Evolutionary conservation across 2,888 invertebrate species (phyloP).

Genomic region (Charanyca ferruginea): DNA sequence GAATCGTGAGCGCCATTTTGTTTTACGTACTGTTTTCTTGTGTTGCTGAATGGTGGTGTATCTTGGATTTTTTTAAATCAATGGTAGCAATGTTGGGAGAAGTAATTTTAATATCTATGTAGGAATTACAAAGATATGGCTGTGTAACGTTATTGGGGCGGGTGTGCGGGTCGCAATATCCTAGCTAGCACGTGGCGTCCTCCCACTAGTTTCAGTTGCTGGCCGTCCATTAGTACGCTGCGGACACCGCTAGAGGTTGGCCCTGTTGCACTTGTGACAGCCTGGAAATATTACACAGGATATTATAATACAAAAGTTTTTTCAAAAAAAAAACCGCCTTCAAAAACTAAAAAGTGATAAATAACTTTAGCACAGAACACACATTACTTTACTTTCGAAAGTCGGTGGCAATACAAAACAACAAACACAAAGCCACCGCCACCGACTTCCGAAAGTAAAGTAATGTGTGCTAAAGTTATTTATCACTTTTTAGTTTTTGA

Average conservation of each 20-base stretch:
- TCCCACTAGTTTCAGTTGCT: slow-evolving; percentile 85
- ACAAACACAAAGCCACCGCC: too few species aligned
- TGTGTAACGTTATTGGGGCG: slow-evolving; percentile 71
- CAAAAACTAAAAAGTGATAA: too few species aligned
- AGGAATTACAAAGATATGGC: slow-evolving; percentile 24
- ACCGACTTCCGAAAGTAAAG: too few species aligned
- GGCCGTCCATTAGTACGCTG: slow-evolving; percentile 87
- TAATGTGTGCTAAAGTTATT: too few species aligned
- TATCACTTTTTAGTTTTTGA: too few species aligned
- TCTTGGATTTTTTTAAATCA: not conserved
- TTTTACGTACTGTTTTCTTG: not conserved
- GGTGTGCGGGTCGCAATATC: slow-evolving; percentile 82
- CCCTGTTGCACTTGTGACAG: slow-evolving; percentile 69
- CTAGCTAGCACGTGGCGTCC: slow-evolving; percentile 86
- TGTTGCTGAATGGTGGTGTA: slow-evolving; percentile 5
- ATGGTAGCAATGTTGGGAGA: not conserved
- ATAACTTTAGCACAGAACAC: too few species aligned
- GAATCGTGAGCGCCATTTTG: not conserved
- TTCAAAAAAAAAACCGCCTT: too few species aligned
- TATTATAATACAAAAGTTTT: slow-evolving; percentile 3
- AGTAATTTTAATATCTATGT: slow-evolving; percentile 4
- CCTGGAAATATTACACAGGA: slow-evolving; percentile 62
- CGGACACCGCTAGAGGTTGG: slow-evolving; percentile 80
- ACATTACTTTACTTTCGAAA: too few species aligned
- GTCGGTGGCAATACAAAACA: too few species aligned